Base-by-base conservation (phyloP, 2,797 vertebrate species). In the Dendrocincla tyrannina region DNA sequence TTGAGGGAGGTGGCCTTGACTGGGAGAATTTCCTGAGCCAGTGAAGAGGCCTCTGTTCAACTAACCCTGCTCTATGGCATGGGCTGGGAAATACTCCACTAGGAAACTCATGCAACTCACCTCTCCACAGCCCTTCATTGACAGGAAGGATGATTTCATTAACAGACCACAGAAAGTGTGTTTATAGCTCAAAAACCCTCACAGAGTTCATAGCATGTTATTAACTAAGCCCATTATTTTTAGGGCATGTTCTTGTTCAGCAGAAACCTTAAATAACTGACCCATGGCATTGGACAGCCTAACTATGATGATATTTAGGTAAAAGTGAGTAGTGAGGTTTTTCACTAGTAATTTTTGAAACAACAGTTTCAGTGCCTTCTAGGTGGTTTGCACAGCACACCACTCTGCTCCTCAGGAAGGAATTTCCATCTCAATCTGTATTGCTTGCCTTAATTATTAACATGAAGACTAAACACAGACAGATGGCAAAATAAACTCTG, bases 401-500 rank as follows among this genome's bases (percentile, higher is more conserved):
- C 62, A 13, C 27, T 74, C 73, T 72, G 41, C n/a, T 96, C 50
- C 50, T 66, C 52, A 35, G 55, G 82, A 91, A 84, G 80, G 53
- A 80, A 62, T 85, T 95, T 89, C 79, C 88, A 86, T 64, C 83
- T 35, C 63, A 69, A 86, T 78, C 89, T 78, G 32, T 59, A 24
- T 59, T 69, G 47, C 63, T 69, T 82, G 69, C 58, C 69, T 93
- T 93, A 74, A 95, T 94, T 92, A 91, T 94, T 96, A 96, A 88
- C 95, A 86, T 42, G 59, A 95, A 93, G 85, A 88, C 88, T 93
- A 93, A 92, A 95, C 92, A 94, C 91, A 93, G 93, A 95, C 91
- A 95, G 90, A 94, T 87, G 94, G 89, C 79, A 96, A 97, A 96
- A 96, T 95, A 93, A 95, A 95, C 83, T 91, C 55, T 90, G 85